phyloP scores from a whole-genome alignment of 2,113 vertebrate species.

The Symphodus melops region DNA sequence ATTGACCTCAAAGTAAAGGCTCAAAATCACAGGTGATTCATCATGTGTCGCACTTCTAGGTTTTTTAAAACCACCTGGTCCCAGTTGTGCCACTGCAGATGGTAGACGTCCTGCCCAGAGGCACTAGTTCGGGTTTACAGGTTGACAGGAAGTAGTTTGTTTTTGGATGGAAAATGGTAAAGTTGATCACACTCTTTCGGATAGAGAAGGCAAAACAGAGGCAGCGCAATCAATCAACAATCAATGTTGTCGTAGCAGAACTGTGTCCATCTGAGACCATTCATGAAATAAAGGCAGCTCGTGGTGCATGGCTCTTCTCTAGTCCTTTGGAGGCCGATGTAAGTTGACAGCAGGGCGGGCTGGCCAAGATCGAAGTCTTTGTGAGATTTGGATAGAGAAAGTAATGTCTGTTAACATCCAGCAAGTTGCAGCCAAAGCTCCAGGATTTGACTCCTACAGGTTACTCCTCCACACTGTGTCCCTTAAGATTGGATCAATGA shows the following conservation, averaged over 20 bases:
- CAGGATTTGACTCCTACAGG: background rate
- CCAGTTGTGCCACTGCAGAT: background rate
- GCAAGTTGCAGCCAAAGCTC: conserved; percentile 13
- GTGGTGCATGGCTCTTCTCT: conserved; percentile 74
- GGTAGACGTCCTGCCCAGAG: background rate
- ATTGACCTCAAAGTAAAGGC: conserved; percentile 17
- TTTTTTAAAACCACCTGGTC: conserved; percentile 44
- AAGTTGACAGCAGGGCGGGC: conserved; percentile 70
- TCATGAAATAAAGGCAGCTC: conserved; percentile 61
- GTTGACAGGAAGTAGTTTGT: conserved; percentile 37
- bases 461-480: background rate
- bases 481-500: background rate
- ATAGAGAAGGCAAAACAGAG: conserved; percentile 5
- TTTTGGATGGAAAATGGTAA: conserved; percentile 5
- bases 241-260: conserved; percentile 31
- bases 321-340: conserved; percentile 55
- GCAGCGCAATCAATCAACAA: conserved; percentile 19
- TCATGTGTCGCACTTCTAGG: conserved; percentile 30
- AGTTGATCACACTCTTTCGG: conserved; percentile 8
- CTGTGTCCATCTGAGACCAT: conserved; percentile 1
- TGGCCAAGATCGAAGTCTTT: conserved; percentile 34
- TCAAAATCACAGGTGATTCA: conserved; percentile 53
- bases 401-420: conserved; percentile 3
- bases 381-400: conserved; percentile 21
- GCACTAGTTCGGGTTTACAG: conserved; percentile 8